phyloP scores from a whole-genome alignment of 1,140 invertebrate species.

The Aphaenogaster floridana region DNA sequence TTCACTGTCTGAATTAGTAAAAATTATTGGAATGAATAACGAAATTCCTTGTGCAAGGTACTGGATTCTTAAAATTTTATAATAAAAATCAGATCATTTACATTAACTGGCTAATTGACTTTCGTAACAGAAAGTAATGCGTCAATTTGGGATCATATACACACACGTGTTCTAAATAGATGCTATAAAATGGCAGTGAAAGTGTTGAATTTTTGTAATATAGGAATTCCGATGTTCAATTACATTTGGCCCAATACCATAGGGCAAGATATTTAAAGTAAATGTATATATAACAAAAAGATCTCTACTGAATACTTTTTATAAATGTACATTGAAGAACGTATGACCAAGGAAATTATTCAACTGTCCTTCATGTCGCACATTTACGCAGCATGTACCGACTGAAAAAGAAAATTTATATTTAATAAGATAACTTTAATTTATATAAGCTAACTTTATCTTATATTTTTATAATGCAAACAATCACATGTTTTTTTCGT shows the following conservation, averaged over 20 bases:
- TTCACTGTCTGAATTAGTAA: constrained; percentile 67
- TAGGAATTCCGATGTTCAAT: constrained; percentile 49
- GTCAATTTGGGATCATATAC: not conserved
- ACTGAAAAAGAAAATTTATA: constrained; percentile 81
- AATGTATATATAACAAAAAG: constrained; percentile 66
- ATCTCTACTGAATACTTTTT: constrained; percentile 52
- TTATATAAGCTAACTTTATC: not conserved
- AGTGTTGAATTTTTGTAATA: constrained; percentile 62
- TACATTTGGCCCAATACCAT: constrained; percentile 51
- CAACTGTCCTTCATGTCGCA: constrained; percentile 51
- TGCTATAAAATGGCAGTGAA: constrained; percentile 71
- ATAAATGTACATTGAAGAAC: constrained; percentile 57
- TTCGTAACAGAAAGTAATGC: not conserved
- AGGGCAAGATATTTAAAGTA: constrained; percentile 65
- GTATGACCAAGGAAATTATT: constrained; percentile 58
- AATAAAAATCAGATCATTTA: constrained; percentile 55
- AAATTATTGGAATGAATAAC: constrained; percentile 42
- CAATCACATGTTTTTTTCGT: constrained; percentile 48
- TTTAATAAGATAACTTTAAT: not conserved
- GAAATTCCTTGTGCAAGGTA: constrained; percentile 57
- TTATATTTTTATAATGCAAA: not conserved
- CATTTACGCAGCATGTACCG: constrained; percentile 84
- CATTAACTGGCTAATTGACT: constrained; percentile 15
- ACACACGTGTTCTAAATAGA: constrained; percentile 4
- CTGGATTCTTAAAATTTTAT: constrained; percentile 34